Evolutionary conservation across 2,888 invertebrate genomes (phyloP), one percentile per base, ranked within the genome.

Genomic region (Dasypolia templi): DNA sequence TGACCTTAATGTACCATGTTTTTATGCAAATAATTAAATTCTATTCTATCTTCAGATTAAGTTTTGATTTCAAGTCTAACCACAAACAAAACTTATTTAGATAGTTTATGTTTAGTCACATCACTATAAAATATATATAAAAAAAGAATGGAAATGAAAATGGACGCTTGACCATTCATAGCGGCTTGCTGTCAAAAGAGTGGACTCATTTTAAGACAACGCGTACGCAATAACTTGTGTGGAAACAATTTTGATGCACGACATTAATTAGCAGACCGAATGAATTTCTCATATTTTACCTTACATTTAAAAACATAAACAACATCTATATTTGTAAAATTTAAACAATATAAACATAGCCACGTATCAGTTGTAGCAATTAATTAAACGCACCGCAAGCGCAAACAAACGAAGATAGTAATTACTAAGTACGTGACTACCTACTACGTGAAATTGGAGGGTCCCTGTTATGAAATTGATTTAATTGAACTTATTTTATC

Each of bases 151-250:
- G 85, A 89, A 93, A 92, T 90, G 89, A 96, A 96, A 95, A 96
- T 96, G 96, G 96, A 96, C 89, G 96, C 90, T 89, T 92, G 91
- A 92, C 90, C 91, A 92, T 92, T 90, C 92, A 94, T 93, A 95
- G 95, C 96, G 95, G 96, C 95, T 96, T 96, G 94, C 96, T 96
- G 96, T 96, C 96, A 96, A 95, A 96, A 95, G 95, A 95, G 86
- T 90, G 90, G 90, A 92, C 90, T 92, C 89, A 90, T 92, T 91
- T 87, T 85, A 78, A 49, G 63, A 81, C 89, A 91, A 88, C 90
- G 92, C 92, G 89, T 91, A 92, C 90, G 77, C 81, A 81, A 72
- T 83, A 82, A 86, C 84, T 89, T 90, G 79, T 86, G 87, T 86
- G 87, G 87, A 84, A 78, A 85, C 76, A 87, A 83, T 87, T 87